Conservation (phyloP, 2,888 invertebrate species). For the Aphodius sticticus region DNA sequence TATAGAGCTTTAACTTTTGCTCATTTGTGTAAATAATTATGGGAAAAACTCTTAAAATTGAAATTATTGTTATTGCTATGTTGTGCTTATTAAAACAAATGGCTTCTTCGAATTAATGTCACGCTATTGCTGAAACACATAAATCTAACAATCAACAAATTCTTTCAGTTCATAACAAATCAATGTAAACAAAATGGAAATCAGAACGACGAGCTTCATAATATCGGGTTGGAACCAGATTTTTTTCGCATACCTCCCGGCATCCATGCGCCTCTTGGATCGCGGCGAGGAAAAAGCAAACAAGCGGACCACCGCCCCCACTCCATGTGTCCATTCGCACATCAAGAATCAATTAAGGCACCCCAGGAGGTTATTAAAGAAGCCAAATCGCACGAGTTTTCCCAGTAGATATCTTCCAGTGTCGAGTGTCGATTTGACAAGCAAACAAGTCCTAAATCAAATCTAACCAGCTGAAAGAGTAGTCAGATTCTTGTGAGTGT, state of each 20-base stretch:
- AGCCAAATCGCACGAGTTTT: constrained; percentile 4
- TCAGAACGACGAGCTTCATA: neutral
- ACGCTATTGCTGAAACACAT: neutral
- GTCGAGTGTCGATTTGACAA: neutral
- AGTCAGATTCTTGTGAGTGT: neutral
- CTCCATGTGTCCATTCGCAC: neutral
- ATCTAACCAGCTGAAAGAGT: too few species aligned
- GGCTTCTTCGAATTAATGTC: too few species aligned
- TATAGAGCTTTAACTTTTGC: too few species aligned
- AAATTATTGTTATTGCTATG: too few species aligned
- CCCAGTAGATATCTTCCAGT: neutral
- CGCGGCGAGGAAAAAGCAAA: neutral
- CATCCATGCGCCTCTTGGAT: neutral
- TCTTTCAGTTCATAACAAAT: neutral
- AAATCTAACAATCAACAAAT: neutral
- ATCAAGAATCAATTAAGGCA: neutral
- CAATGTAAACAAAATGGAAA: neutral
- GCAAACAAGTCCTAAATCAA: neutral
- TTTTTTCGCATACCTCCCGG: neutral
- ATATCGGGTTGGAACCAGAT: neutral
- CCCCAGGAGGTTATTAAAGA: neutral
- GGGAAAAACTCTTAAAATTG: too few species aligned
- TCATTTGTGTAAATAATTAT: too few species aligned
- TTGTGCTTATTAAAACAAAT: too few species aligned
- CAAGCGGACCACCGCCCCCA: neutral